These are phyloP conservation scores for Caenorhabditis japonica DNA, from an alignment of 2,888 invertebrate genomes.

Conservation along the genomic window DNA sequence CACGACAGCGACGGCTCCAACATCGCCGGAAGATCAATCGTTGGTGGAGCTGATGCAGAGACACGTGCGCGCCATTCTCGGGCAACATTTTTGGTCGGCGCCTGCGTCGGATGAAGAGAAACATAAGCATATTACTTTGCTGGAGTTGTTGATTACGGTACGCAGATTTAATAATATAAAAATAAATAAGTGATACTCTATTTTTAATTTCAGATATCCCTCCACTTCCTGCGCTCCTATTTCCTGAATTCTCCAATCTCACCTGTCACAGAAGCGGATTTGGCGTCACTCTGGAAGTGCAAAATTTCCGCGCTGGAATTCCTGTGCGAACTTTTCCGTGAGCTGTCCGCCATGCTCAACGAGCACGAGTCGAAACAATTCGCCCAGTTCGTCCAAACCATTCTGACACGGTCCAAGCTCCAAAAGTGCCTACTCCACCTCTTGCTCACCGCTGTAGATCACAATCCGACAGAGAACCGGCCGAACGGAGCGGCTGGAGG, in stretches of 20 bases:
- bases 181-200: not conserved
- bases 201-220: constrained; percentile 70
- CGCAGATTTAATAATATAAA: not conserved
- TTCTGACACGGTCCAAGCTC: constrained; percentile 81
- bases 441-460: constrained; percentile 82
- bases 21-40: constrained; percentile 48
- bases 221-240: constrained; percentile 87
- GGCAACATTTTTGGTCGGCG: constrained; percentile 79
- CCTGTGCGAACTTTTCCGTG: constrained; percentile 69
- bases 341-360: constrained; percentile 68
- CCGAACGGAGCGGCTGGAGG: not conserved
- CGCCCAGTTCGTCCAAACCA: constrained; percentile 80
- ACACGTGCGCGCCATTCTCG: constrained; percentile 87
- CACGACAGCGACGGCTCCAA: constrained; percentile 46
- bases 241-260: constrained; percentile 83
- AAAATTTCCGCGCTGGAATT: constrained; percentile 76
- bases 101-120: constrained; percentile 79
- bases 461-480: constrained; percentile 48
- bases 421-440: constrained; percentile 88
- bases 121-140: constrained; percentile 83
- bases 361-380: constrained; percentile 79
- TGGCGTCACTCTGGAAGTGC: constrained; percentile 74
- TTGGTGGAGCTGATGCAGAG: constrained; percentile 83
- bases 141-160: constrained; percentile 84
- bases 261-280: constrained; percentile 70